These are phyloP conservation scores for Heterotilapia buettikoferi DNA, from an alignment of 2,113 vertebrate species.

Conservation along the genomic window DNA sequence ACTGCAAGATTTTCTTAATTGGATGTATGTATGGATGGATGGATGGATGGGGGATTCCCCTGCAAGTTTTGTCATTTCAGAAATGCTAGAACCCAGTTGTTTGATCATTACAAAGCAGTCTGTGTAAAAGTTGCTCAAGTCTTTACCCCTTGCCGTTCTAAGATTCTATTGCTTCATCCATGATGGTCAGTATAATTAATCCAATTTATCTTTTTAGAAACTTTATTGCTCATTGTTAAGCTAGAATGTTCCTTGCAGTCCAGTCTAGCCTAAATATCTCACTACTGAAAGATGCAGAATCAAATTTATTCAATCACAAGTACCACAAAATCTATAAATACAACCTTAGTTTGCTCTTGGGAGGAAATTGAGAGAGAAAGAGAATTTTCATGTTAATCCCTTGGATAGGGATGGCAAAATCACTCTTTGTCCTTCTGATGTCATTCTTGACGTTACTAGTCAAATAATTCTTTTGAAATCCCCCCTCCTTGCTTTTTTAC, in stretches of 20 bases:
- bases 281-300: neutral
- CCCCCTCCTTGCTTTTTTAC: neutral
- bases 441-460: conserved; percentile 42
- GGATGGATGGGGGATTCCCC: neutral
- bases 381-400: conserved; percentile 42
- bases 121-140: neutral
- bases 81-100: neutral
- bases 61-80: neutral
- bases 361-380: conserved; percentile 19
- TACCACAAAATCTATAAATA: conserved; percentile 26
- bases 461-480: conserved; percentile 27
- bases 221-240: neutral
- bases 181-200: neutral
- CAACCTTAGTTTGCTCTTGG: conserved; percentile 6
- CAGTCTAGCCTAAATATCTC: neutral
- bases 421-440: conserved; percentile 50
- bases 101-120: neutral
- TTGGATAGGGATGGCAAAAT: conserved; percentile 32
- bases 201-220: neutral
- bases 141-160: neutral
- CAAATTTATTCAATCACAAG: conserved; percentile 11
- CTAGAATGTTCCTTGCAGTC: neutral
- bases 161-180: neutral
- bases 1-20: neutral
- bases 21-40: no score